phyloP scores from a whole-genome alignment of 2,888 invertebrate species.

The Rhaphigaster nebulosa region DNA sequence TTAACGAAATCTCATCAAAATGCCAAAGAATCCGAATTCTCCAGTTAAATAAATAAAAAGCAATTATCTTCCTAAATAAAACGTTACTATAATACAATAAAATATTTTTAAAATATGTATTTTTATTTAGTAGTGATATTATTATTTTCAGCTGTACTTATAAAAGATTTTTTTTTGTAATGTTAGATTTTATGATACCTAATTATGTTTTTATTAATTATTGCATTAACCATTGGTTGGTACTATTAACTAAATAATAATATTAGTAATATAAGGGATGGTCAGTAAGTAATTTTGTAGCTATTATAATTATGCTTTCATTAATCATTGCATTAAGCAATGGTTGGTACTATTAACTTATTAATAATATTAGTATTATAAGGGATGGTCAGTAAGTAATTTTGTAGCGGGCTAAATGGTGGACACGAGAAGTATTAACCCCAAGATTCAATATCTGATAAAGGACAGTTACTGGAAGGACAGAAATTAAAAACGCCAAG shows the following conservation, averaged over 20 bases:
- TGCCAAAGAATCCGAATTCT: no score
- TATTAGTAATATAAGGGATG: background rate
- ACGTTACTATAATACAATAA: no score
- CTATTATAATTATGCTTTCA: background rate
- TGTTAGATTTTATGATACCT: background rate
- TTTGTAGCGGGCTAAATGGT: background rate
- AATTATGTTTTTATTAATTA: background rate
- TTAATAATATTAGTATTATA: background rate
- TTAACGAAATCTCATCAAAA: no score
- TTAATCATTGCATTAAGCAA: background rate
- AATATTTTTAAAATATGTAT: no score
- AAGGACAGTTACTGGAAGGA: background rate
- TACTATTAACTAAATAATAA: background rate
- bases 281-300: background rate
- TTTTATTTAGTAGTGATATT: no score
- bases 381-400: background rate
- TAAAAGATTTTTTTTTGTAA: no score
- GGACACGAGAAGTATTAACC: background rate
- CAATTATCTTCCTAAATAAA: no score
- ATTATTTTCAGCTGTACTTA: no score
- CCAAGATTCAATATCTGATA: slow-evolving; percentile 13
- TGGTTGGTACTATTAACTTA: background rate
- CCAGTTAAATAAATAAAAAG: no score
- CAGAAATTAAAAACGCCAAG: slow-evolving; percentile 10
- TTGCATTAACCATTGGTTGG: background rate